phyloP scores from a whole-genome alignment of 2,113 vertebrate genomes.

The Neomonachus schauinslandi region DNA sequence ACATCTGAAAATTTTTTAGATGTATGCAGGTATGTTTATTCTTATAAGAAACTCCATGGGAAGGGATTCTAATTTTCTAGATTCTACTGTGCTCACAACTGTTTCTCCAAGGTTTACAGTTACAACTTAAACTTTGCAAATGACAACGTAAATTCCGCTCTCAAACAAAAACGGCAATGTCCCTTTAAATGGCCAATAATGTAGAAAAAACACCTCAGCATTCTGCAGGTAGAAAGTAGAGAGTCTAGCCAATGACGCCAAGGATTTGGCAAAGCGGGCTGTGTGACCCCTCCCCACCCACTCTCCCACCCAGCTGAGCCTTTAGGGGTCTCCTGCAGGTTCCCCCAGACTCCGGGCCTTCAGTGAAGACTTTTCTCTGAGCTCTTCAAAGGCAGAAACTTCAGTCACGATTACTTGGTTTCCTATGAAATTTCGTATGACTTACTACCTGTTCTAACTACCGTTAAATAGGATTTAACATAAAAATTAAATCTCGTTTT shows the following conservation, averaged over 20 bases:
- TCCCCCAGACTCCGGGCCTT: not conserved
- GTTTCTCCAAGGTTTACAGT: not conserved
- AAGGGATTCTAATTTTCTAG: not conserved
- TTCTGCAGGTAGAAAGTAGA: not conserved
- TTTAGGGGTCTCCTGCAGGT: not conserved
- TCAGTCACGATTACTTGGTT: not conserved
- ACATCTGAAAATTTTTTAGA: not conserved
- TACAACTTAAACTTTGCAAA: conserved; percentile 34
- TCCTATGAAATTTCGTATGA: not conserved
- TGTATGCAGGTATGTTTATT: not conserved
- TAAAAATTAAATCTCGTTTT: not conserved
- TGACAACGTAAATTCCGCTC: not conserved
- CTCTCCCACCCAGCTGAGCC: not conserved
- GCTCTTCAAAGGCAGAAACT: not conserved
- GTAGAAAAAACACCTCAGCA: not conserved
- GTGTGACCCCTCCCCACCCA: not conserved
- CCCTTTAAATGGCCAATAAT: not conserved
- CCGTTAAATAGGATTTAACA: not conserved
- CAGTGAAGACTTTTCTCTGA: not conserved
- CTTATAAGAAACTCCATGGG: not conserved
- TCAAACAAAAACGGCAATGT: conserved; percentile 29
- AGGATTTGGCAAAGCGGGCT: not conserved
- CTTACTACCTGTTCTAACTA: not conserved
- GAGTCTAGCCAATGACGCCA: not conserved
- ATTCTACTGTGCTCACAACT: not conserved